Evolutionary conservation across 1,140 invertebrate species (phyloP), one percentile per base, ranked within the genome.

Genomic region (Scaptomyza pallida): DNA sequence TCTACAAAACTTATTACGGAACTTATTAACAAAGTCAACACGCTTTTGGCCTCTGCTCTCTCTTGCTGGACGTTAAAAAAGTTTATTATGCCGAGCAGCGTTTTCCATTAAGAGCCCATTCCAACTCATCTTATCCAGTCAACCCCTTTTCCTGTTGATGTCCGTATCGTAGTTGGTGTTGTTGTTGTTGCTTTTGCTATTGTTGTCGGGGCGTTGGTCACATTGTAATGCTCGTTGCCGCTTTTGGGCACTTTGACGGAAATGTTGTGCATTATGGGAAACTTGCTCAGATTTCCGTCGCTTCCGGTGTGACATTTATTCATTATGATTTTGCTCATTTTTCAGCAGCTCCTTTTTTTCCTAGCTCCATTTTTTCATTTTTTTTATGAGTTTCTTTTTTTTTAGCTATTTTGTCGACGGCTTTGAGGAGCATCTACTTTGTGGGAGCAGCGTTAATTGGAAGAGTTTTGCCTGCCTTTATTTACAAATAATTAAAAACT

Each of bases 21-120:
- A 88, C 82, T 88, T 88, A 88, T 88, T 88, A 88, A 82, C 82
- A 88, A 88, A 88, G 82, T 88, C 82, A 82, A 82, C 82, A 88
- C 82, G 71, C 71, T 72, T 68, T 62, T 59, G 65, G 52, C 72
- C 69, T 59, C 41, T 50, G 41, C 23, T 5, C 26, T 30, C 26
- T 30, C 26, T 30, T 12, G 4, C 47, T 60, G 23, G 43, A 15
- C 44, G 21, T 26, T 30, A 37, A 43, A 21, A 81, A 77, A 75
- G 75, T 88, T 88, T 82, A 88, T 88, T 88, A 88, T 88, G 82
- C 82, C 71, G 64, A 54, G 72, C 74, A 68, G 69, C 77, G 70
- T 86, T 86, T 81, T 62, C 77, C 81, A 86, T 85, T 85, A 81
- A 51, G 57, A 37, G 54, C 43, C 45, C 50, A 6, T 5, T 3